Evolutionary conservation across 1,140 invertebrate genomes (phyloP), one percentile per base, ranked within the genome.

Genomic region (Atta cephalotes): DNA sequence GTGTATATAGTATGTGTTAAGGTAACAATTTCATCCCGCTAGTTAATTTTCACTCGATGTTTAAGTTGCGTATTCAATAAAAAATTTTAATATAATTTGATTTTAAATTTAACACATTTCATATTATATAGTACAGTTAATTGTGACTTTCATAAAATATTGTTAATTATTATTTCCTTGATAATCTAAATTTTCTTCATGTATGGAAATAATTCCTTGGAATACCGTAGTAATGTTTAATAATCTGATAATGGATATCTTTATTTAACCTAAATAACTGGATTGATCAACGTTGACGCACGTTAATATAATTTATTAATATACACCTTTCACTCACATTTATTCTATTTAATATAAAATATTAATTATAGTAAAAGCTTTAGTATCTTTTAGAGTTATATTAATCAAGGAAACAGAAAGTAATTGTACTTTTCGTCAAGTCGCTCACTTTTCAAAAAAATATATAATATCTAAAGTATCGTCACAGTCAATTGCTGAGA

Each of bases 41-140:
- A 16, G 68, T 74, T 82, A 82, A 84, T 63, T 74, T 62, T 63
- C 39, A 14, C n/a, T 12, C 80, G 56, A 28, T n/a, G 51, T 62
- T 74, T 25, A 70, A 39, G 16, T 4, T 66, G 56, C 53, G 21
- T 49, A 51, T 56, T 49, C 39, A n/a, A 45, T 14, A 18, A 74
- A 31, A 49, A 71, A 76, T 39, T 49, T 72, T 35, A 28, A 25
- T 45, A 39, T 35, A 66, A 66, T 39, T 66, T n/a, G 9, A 66
- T 31, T 80, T 53, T 21, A 25, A 31, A 58, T n/a, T 78, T 56
- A 25, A 56, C 35, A 9, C 16, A 12, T 45, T 45, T 45, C 10
- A 18, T 49, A 21, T 5, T 6, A 25, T 45, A n/a, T 31, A 25
- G 4, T 39, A 9, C 3, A 28, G 18, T 16, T 71, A 71, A 45